phyloP scores from a whole-genome alignment of 2,888 invertebrate species.

The Bombylius discolor region DNA sequence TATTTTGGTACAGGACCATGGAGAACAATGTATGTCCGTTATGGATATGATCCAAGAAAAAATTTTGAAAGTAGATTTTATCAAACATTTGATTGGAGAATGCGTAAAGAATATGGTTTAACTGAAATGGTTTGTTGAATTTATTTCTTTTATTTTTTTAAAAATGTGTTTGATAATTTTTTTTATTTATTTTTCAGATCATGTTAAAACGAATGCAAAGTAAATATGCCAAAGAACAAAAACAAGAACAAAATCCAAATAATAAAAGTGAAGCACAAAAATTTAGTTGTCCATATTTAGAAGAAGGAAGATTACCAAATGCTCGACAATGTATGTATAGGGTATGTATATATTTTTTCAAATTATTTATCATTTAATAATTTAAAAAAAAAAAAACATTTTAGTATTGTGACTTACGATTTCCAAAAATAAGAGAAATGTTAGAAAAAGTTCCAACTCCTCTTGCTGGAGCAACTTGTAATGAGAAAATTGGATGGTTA shows the following conservation, averaged over 20 bases:
- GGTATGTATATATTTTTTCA: constrained; percentile 36
- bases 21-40: constrained; percentile 78
- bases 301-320: constrained; percentile 62
- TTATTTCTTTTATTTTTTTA: too few relatives aligned
- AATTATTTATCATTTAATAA: neutral
- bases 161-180: too few relatives aligned
- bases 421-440: constrained; percentile 69
- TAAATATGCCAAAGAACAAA: neutral
- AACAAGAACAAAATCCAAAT: neutral
- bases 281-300: constrained; percentile 40
- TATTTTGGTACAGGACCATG: constrained; percentile 86
- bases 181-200: neutral
- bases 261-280: constrained; percentile 17
- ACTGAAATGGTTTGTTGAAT: constrained; percentile 23
- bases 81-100: constrained; percentile 77
- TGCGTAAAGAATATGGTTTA: constrained; percentile 31
- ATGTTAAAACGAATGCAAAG: constrained; percentile 1
- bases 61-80: constrained; percentile 66
- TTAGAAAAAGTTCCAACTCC: constrained; percentile 51
- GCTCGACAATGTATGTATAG: constrained; percentile 84
- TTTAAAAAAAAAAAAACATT: constrained; percentile 13
- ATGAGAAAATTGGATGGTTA: constrained; percentile 67
- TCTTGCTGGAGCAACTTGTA: constrained; percentile 46
- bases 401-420: constrained; percentile 65
- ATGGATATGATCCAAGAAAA: constrained; percentile 84